Evolutionary conservation across 2,888 invertebrate genomes (phyloP), one percentile per base, ranked within the genome.

Genomic region (Podotricha telesiphe): DNA sequence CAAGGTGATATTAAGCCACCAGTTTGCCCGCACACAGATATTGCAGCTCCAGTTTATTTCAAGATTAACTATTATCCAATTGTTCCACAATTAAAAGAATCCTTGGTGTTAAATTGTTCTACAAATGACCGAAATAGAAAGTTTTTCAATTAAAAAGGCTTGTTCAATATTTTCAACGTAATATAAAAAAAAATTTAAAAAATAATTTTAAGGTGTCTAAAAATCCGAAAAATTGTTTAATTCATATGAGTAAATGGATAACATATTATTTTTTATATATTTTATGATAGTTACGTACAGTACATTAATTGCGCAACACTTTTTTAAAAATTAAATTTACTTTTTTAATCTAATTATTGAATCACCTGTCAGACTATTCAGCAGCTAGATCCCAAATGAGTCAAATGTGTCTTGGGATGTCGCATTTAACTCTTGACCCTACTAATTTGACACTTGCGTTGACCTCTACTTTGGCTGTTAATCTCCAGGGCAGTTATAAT

Each of bases 371-470:
- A 65, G 45, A 56, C 71, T 58, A 61, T 62, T 48, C 74, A 59
- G 67, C 64, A 68, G 76, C 73, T 72, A 71, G 73, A 70, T 59
- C 61, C 65, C 65, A 65, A 74, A 67, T 83, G 83, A 84, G 77
- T 83, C 78, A 79, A 75, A 74, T 59, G 42, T 50, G 67, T 67
- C 68, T 64, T 61, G 74, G 79, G 75, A 76, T 77, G 78, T 76
- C 67, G 71, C 76, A 83, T 77, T 88, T 90, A 82, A 90, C 89
- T 84, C 79, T 65, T 80, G 84, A 79, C 81, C 84, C 79, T 58
- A 67, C 76, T 83, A 82, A 86, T 85, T 86, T 87, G 86, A 85
- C 87, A 82, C 80, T 77, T 78, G 72, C 76, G 79, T 87, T 89
- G 86, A 89, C 89, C 89, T 76, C 74, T 68, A 75, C 78, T 82